Evolutionary conservation across 2,797 vertebrate species (phyloP), one percentile per base, ranked within the genome.

Genomic region (Eulemur albifrons): DNA sequence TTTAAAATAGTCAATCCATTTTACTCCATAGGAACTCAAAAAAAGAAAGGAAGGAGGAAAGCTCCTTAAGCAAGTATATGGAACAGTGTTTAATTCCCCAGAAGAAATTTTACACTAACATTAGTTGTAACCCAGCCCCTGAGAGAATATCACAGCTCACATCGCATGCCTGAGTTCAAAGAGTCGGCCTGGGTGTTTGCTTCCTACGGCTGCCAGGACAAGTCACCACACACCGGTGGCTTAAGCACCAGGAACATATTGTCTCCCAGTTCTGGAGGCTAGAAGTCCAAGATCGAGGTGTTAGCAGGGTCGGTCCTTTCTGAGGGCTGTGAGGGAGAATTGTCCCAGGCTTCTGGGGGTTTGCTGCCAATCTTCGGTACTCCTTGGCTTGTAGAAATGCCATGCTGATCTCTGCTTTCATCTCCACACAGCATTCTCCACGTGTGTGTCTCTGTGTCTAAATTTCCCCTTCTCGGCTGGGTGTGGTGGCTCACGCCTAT

Each of bases 1-100:
- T 82, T 65, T n/a, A 75, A 92, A 95, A 72, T 75, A 69, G 38
- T 18, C 17, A 6, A 59, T 95, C 35, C 1, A 40, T 85, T 61
- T 80, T n/a, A 45, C 13, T 86, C 50, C 43, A 69, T 21, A 80
- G 25, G 25, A 67, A 72, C 13, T 45, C 27, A 3, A 45, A 45
- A 43, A 45, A 9, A 11, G 43, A 45, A 45, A 45, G 43, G 43
- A 45, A 45, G 43, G 43, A 45, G 8, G 72, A 59, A 35, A 27
- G 1, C 13, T 79, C 59, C 17, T 85, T 59, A 48, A 70, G 35
- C 48, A 65, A 87, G 69, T 27, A 32, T n/a, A 70, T 2, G 40
- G 7, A 65, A 10, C 38, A n/a, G 9, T 90, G 7, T 59, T 67
- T 30, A 67, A 21, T 52, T 65, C 21, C 45, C 21, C 2, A n/a